Base-by-base conservation (phyloP, 2,113 vertebrate genomes). In the Pterocles burchelli region DNA sequence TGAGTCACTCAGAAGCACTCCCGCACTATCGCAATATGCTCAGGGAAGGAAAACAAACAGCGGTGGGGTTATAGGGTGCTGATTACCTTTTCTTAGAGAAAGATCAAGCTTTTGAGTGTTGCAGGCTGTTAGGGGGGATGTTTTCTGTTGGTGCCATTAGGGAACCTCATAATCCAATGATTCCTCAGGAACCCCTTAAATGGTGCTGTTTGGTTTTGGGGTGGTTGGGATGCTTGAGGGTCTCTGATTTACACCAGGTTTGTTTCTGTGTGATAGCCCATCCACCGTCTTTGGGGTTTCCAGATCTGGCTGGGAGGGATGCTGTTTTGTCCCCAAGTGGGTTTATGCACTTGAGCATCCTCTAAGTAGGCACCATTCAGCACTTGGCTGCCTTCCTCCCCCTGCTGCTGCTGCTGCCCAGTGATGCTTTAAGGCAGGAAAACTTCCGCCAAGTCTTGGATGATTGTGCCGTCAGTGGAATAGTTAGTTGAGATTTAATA, bases 401-500 rank as follows among this genome's bases (percentile, higher is more conserved):
- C 10, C 52, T 19, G 2, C 36, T 67, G 22, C n/a, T 91, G 4
- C 67, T 1, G 12, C 49, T 81, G 83, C 80, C 80, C 74, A 74
- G 65, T 45, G 73, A 54, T 90, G 88, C 86, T 95, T 84, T 51
- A 43, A 87, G 62, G 57, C 92, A 93, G 93, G 58, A 65, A 76
- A 75, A 58, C 66, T 49, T 95, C 68, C 0, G 1, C 73, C 70
- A 75, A 70, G 70, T 75, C 80, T 62, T 78, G 58, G 49, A 81
- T 75, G 73, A 76, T 93, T 97, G 49, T 92, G 58, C 95, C 18
- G 93, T 87, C 89, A 93, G 91, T 96, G 93, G 88, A 97, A 96
- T 88, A 96, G 96, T 97, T 96, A 94, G 93, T 97, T 96, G 96
- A 96, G 90, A 97, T 97, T 98, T 98, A 98, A 96, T 97, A 93